Conservation (phyloP, 2,888 invertebrate species). For the Pherbina coryleti region DNA sequence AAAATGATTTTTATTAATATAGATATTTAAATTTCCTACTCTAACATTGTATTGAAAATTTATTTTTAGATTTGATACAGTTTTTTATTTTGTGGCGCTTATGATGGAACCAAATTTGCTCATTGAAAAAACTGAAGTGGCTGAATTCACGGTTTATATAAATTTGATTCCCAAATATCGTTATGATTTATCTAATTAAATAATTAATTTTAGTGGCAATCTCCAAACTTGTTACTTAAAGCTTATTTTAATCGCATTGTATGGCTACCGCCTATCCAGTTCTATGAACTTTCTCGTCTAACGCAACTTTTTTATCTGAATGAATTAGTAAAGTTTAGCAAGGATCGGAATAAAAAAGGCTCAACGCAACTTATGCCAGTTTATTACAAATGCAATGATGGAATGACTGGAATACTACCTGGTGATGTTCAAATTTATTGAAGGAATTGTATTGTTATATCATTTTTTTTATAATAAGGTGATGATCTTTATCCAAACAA, state of each 20-base stretch:
- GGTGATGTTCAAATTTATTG: slow-evolving; percentile 67
- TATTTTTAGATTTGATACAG: slow-evolving; percentile 57
- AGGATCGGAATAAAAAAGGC: slow-evolving; percentile 72
- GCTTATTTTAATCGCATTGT: slow-evolving; percentile 51
- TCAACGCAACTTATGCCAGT: slow-evolving; percentile 73
- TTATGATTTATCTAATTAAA: neutral
- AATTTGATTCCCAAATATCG: neutral
- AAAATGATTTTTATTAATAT: no score
- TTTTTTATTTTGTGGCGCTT: slow-evolving; percentile 56
- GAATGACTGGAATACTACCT: slow-evolving; percentile 73
- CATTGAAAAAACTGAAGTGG: slow-evolving; percentile 57
- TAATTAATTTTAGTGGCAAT: slow-evolving; percentile 74
- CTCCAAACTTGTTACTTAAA: slow-evolving; percentile 69
- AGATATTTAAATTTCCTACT: neutral
- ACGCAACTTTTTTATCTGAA: slow-evolving; percentile 72
- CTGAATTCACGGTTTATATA: slow-evolving; percentile 46
- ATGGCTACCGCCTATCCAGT: slow-evolving; percentile 79
- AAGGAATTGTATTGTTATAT: neutral
- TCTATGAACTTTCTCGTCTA: slow-evolving; percentile 80
- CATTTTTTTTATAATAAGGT: slow-evolving; percentile 65
- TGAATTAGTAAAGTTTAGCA: slow-evolving; percentile 74
- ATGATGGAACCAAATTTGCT: slow-evolving; percentile 50
- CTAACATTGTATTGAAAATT: neutral
- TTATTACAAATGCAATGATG: slow-evolving; percentile 72
- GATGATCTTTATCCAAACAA: slow-evolving; percentile 70